Conservation (phyloP, 2,797 vertebrate genomes). For the Malurus leucopterus region DNA sequence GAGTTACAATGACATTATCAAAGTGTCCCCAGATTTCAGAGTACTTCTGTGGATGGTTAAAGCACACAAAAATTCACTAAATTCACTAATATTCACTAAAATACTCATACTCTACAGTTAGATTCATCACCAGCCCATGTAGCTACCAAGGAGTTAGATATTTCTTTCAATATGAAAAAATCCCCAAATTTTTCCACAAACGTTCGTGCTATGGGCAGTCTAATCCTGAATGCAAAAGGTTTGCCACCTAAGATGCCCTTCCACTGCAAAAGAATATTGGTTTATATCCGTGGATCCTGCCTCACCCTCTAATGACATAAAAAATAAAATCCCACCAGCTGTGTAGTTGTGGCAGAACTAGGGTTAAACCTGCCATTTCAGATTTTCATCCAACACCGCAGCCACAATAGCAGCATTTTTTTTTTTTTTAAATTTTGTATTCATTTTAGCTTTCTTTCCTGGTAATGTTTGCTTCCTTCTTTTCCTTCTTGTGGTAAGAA, state of each 20-base stretch:
- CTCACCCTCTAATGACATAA: background rate
- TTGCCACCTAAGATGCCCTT: background rate
- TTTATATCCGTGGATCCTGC: background rate
- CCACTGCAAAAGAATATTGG: background rate
- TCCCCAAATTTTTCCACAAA: background rate
- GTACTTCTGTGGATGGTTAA: background rate
- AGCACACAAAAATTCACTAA: background rate
- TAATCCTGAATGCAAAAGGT: background rate
- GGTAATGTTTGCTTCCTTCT: background rate
- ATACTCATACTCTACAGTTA: background rate
- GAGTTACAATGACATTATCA: background rate
- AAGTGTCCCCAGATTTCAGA: background rate
- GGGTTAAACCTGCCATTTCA: background rate
- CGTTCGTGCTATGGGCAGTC: fast-evolving
- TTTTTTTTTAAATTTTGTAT: background rate
- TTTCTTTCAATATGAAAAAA: background rate
- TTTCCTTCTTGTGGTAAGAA: background rate
- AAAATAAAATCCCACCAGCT: background rate
- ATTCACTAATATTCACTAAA: background rate
- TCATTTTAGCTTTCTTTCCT: background rate
- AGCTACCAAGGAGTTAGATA: background rate
- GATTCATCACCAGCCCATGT: background rate
- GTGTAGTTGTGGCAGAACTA: background rate
- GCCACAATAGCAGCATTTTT: background rate
- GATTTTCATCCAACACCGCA: background rate